Base-by-base conservation (phyloP, 2,113 vertebrate species). In the Caretta caretta region DNA sequence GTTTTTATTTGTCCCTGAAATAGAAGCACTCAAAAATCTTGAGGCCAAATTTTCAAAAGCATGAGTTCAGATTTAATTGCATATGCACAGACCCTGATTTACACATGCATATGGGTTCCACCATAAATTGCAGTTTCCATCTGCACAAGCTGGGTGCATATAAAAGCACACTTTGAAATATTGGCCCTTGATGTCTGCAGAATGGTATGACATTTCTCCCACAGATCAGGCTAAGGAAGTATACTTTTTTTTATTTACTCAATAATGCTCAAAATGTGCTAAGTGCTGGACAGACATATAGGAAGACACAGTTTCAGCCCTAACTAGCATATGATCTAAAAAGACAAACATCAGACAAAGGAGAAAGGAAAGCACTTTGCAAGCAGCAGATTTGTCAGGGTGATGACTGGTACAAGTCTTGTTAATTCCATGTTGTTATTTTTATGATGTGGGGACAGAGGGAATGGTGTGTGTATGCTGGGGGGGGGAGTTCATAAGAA, bases 81-180 rank as follows among this genome's bases (percentile, higher is more conserved):
- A 14, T 6, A 51, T 81, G 35, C 3, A 2, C 19, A 69, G 62
- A 38, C 0, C 13, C 8, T 46, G 59, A 16, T 69, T 20, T 0
- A 0, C 29, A 31, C 1, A 27, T 57, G 10, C 57, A 62, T 62
- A 31, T 65, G 62, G 4, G 62, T n/a, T n/a, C 31, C 16, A 65
- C 16, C 31, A 2, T 42, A 72, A 82, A 69, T 72, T 88, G 93
- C 46, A 62, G 53, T 56, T 48, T 27, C 4, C 50, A 72, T 48
- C 50, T 9, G 78, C 54, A 42, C 0, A 0, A 0, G 14, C 31
- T 69, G 84, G 42, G 76, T 84, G 80, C 42, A 53, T 72, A 49
- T 31, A 69, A 50, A 72, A 19, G 10, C 4, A 4, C 46, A 59
- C 22, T 6, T 80, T 2, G 3, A 29, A 1, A 6, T 59, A 83